A percentile compares a stretch with the other conserved stretches of the same genome.
phyloP scores from a whole-genome alignment of 2,888 invertebrate genomes.

The Schizotus pectinicornis region DNA sequence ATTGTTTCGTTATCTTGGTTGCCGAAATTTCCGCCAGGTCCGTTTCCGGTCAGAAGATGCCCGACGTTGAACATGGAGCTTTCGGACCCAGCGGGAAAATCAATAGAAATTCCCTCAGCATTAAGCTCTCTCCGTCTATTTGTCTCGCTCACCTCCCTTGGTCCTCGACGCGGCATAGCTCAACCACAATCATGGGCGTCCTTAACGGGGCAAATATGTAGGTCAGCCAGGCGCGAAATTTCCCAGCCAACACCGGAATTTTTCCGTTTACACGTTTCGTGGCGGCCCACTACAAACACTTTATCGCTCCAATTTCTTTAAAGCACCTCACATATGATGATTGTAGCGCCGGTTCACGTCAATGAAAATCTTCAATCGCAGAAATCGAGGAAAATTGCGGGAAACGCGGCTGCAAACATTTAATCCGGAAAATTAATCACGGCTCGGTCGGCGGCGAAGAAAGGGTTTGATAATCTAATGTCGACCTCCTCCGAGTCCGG shows the following conservation, averaged over 20 bases:
- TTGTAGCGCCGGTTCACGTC: background rate
- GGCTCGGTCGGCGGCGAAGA: no score
- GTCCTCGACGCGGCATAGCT: background rate
- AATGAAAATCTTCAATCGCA: background rate
- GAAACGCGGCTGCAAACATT: background rate
- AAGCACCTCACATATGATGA: background rate
- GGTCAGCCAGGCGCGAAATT: slow-evolving; percentile 13
- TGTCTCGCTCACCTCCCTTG: slow-evolving; percentile 10
- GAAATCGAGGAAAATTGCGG: background rate
- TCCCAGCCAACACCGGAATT: slow-evolving; percentile 3
- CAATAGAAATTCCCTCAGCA: slow-evolving; percentile 21
- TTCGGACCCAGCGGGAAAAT: slow-evolving; percentile 23
- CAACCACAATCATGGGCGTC: background rate
- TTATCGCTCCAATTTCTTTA: no score
- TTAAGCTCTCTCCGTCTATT: slow-evolving; percentile 18
- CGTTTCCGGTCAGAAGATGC: slow-evolving; percentile 22
- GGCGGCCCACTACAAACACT: no score
- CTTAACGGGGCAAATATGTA: slow-evolving; percentile 6
- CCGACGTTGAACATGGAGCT: slow-evolving; percentile 8
- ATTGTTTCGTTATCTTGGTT: slow-evolving; percentile 13
- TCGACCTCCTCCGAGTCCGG: background rate
- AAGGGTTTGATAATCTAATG: background rate
- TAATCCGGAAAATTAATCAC: no score
- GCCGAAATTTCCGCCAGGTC: slow-evolving; percentile 14
- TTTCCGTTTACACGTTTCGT: no score